Conservation (phyloP, 2,113 vertebrate genomes). For the Solea senegalensis region DNA sequence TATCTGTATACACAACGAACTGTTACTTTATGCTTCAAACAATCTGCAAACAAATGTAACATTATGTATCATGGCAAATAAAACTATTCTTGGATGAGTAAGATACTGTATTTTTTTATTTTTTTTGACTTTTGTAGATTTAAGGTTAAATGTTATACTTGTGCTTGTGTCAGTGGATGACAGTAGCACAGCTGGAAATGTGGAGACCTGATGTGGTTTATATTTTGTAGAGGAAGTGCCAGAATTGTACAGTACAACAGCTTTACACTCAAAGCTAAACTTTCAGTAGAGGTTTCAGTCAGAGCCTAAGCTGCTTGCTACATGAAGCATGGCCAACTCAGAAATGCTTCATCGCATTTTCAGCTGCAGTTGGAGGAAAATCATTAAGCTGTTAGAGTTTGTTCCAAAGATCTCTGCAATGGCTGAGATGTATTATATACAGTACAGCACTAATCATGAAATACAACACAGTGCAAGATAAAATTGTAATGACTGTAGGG, state of each 20-base stretch:
- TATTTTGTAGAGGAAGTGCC: slow-evolving; percentile 2
- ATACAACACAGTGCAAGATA: neutral
- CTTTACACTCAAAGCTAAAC: slow-evolving; percentile 33
- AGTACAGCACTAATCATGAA: neutral
- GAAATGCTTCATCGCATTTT: neutral
- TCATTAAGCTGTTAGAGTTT: neutral
- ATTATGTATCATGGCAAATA: slow-evolving; percentile 53
- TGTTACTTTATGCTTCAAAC: slow-evolving; percentile 30
- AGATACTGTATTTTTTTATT: neutral
- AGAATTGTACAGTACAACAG: slow-evolving; percentile 4
- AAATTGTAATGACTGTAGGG: neutral
- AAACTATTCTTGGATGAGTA: slow-evolving; percentile 30
- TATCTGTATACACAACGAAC: slow-evolving; percentile 9
- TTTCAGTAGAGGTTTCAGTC: slow-evolving; percentile 68
- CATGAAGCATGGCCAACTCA: slow-evolving; percentile 31
- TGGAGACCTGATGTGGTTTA: neutral
- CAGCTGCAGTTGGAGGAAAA: neutral
- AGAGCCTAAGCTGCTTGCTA: neutral
- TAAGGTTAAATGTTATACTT: neutral
- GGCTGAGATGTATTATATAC: neutral
- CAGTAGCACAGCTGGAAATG: slow-evolving; percentile 3
- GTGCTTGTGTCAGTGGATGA: neutral
- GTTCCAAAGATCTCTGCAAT: neutral
- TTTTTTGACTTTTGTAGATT: neutral
- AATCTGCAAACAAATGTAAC: slow-evolving; percentile 23